Evolutionary conservation across 92 coral and sea anemone genomes (phyloP).

Genomic region (Bergia sp.): DNA sequence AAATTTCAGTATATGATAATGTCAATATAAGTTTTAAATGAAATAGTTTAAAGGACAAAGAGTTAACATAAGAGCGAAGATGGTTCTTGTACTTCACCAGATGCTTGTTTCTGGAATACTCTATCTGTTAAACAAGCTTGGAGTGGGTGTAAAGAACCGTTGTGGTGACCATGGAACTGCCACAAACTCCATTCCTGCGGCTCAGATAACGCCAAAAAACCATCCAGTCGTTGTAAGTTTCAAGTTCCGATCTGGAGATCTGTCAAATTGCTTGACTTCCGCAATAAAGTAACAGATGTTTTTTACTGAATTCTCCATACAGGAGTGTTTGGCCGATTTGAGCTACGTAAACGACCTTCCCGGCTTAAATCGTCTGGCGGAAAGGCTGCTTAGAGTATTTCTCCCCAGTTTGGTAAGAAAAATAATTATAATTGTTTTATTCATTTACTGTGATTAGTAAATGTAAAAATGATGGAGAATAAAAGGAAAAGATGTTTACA

Average conservation of each 20-base stretch:
- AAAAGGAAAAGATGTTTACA: neutral
- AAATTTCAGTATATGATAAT: no score
- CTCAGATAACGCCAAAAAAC: neutral
- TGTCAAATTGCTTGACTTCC: neutral
- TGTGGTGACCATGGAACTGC: neutral
- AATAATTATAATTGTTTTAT: neutral
- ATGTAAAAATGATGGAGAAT: neutral
- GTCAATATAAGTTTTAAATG: neutral
- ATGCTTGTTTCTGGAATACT: slow-evolving; percentile 71
- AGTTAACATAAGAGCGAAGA: neutral
- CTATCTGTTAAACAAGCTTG: slow-evolving; percentile 66
- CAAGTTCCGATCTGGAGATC: neutral
- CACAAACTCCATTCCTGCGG: slow-evolving; percentile 11
- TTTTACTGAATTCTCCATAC: neutral
- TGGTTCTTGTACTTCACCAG: slow-evolving; percentile 81
- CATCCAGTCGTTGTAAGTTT: neutral
- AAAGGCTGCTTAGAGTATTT: slow-evolving; percentile 68
- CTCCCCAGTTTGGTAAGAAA: slow-evolving; percentile 81
- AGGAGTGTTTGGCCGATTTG: slow-evolving; percentile 61
- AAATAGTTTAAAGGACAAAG: neutral
- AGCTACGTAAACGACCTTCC: slow-evolving; percentile 64
- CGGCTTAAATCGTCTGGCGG: slow-evolving; percentile 65
- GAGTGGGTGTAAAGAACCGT: slow-evolving; percentile 12
- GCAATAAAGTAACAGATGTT: neutral
- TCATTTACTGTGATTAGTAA: neutral